These are phyloP conservation scores for Silurus glanis DNA, from an alignment of 2,113 vertebrate species.

Conservation along the genomic window DNA sequence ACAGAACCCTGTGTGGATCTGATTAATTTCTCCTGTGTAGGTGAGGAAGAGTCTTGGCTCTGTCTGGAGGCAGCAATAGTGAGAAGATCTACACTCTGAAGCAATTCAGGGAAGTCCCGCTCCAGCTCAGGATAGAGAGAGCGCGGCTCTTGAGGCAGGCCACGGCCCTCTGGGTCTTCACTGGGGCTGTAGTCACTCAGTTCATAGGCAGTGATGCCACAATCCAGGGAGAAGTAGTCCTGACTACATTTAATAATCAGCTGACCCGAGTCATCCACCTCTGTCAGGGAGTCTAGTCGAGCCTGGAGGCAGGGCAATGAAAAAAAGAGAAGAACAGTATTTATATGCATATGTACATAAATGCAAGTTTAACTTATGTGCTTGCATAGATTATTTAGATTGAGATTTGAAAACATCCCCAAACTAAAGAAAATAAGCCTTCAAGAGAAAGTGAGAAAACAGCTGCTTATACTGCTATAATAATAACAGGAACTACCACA, in stretches of 20 bases:
- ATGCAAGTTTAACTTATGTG: not conserved
- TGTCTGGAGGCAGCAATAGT: conserved; percentile 70
- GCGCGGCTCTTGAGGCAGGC: conserved; percentile 65
- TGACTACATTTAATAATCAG: conserved; percentile 96
- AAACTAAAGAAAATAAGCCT: not conserved
- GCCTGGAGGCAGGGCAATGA: conserved; percentile 68
- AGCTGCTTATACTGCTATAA: not conserved
- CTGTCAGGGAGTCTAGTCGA: conserved; percentile 91
- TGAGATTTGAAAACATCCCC: not conserved
- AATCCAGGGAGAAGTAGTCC: conserved; percentile 96
- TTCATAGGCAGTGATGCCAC: conserved; percentile 96
- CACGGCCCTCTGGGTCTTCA: conserved; percentile 77
- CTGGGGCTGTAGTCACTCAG: conserved; percentile 94
- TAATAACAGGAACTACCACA: not conserved
- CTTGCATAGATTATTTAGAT: not conserved
- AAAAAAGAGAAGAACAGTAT: not conserved
- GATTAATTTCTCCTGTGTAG: conserved; percentile 49
- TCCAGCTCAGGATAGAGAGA: conserved; percentile 80
- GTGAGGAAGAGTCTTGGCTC: conserved; percentile 55
- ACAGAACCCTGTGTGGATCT: conserved; percentile 25
- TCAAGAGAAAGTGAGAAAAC: not conserved
- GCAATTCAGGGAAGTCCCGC: conserved; percentile 80
- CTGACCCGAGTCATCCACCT: conserved; percentile 95
- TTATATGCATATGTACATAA: not conserved
- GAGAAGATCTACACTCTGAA: conserved; percentile 81